Evolutionary conservation across 2,797 vertebrate genomes (phyloP).

Genomic region (Arnoldichthys spilopterus): DNA sequence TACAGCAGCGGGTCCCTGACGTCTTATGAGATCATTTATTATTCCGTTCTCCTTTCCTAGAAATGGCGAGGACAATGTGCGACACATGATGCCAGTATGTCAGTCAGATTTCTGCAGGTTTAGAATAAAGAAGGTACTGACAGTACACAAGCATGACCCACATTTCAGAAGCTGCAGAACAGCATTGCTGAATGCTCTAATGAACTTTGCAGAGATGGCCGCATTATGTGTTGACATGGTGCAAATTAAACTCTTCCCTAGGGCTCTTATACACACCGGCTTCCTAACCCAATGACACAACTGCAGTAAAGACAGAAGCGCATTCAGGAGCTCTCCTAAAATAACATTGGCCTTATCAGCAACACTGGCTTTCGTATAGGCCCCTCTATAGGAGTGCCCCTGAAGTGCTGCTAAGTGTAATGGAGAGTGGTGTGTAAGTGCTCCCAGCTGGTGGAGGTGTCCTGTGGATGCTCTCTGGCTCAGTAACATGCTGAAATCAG

Average conservation of each 20-base stretch:
- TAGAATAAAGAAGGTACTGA: constrained; percentile 18
- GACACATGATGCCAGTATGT: constrained; percentile 30
- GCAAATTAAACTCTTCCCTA: constrained; percentile 35
- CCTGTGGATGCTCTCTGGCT: constrained; percentile 25
- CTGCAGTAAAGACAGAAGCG: constrained; percentile 43
- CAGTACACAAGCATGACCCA: constrained; percentile 44
- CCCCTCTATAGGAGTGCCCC: constrained; percentile 30
- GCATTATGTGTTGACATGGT: constrained; percentile 40
- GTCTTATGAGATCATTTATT: constrained; percentile 42
- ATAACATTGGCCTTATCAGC: constrained; percentile 51
- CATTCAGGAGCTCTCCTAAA: constrained; percentile 39
- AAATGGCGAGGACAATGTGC: constrained; percentile 12
- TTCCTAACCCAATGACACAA: constrained; percentile 42
- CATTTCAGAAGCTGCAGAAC: constrained; percentile 24
- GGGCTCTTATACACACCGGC: constrained; percentile 33
- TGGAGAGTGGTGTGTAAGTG: constrained; percentile 46
- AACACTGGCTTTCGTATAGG: constrained; percentile 26
- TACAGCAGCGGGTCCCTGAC: constrained; percentile 34
- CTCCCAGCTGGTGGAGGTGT: constrained; percentile 34
- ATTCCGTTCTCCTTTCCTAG: constrained; percentile 33
- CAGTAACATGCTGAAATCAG: constrained; percentile 21
- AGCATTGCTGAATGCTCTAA: constrained; percentile 20
- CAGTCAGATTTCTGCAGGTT: constrained; percentile 36
- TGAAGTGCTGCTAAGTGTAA: constrained; percentile 45
- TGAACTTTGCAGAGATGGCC: constrained; percentile 39